Conservation (phyloP, 2,113 vertebrate genomes). For the Platysternon megacephalum region DNA sequence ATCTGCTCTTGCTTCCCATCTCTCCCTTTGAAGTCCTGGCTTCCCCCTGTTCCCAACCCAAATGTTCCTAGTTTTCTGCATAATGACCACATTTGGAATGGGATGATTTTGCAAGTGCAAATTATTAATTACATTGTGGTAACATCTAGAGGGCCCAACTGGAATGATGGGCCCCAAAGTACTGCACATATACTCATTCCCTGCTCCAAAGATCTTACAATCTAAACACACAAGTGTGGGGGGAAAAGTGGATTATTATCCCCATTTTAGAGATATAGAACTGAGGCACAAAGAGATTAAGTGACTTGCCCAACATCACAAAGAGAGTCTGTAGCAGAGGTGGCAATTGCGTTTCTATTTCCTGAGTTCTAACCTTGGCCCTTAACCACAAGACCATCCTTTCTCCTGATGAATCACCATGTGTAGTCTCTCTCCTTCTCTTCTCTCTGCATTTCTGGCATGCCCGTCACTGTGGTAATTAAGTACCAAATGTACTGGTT, state of each 20-base stretch:
- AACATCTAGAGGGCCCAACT: background rate
- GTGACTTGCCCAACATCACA: background rate
- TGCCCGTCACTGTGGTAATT: rapidly evolving
- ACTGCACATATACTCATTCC: rapidly evolving
- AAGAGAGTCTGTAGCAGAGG: background rate
- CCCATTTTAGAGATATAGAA: background rate
- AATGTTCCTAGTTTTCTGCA: background rate
- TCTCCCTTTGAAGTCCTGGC: background rate
- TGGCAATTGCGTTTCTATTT: background rate
- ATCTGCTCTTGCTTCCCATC: background rate
- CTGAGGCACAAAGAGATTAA: background rate
- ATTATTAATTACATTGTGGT: background rate
- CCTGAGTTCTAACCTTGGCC: background rate
- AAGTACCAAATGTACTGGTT: background rate
- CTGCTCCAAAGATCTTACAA: background rate
- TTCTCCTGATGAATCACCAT: background rate
- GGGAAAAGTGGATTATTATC: background rate
- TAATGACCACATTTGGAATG: background rate
- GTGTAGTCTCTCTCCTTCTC: background rate
- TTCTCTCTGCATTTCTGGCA: rapidly evolving
- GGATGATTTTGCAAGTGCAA: background rate
- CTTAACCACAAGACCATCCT: background rate
- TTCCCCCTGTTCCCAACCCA: background rate
- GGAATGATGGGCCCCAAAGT: background rate
- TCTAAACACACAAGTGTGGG: background rate